Conservation (phyloP, 2,113 vertebrate species). For the Pyrgilauda ruficollis region DNA sequence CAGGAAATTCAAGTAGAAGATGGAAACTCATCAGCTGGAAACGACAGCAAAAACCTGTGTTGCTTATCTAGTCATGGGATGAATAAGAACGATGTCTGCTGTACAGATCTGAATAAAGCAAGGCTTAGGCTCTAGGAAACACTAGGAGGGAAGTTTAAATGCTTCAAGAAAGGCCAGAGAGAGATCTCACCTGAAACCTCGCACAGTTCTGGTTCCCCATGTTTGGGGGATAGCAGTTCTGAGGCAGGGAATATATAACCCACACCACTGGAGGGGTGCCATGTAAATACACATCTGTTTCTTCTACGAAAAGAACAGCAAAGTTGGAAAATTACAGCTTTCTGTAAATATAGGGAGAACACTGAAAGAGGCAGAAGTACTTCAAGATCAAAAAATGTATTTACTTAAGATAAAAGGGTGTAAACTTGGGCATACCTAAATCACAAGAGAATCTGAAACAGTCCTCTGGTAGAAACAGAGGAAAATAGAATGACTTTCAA, state of each 20-base stretch:
- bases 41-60: neutral
- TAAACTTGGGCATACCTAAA: neutral
- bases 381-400: neutral
- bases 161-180: neutral
- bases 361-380: neutral
- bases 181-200: neutral
- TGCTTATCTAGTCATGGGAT: neutral
- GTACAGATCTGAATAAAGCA: neutral
- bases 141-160: neutral
- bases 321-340: neutral
- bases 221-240: neutral
- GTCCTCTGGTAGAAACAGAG: neutral
- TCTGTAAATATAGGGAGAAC: neutral
- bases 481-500: neutral
- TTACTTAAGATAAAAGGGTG: neutral
- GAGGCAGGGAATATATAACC: neutral
- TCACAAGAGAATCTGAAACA: neutral
- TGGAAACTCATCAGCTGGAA: neutral
- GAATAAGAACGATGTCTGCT: neutral
- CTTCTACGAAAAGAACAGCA: neutral
- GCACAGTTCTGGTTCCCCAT: fast-evolving
- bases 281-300: neutral
- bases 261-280: neutral
- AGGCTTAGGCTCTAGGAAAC: neutral
- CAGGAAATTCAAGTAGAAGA: neutral